Evolutionary conservation across 2,113 vertebrate genomes (phyloP).

Genomic region (Caretta caretta): DNA sequence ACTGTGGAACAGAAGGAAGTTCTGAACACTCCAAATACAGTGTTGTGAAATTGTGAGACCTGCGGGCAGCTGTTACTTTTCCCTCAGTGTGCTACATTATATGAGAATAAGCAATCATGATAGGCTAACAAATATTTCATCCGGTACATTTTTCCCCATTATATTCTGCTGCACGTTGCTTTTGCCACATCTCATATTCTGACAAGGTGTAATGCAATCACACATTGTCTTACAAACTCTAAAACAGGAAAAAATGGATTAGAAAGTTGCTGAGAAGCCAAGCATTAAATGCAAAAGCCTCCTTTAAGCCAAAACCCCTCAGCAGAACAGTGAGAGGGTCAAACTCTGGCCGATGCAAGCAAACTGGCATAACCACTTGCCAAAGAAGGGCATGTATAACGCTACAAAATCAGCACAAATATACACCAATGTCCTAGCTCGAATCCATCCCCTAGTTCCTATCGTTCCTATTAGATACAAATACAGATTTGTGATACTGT

Average conservation of each 20-base stretch:
- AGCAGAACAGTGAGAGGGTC: fast-evolving
- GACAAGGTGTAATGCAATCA: not conserved
- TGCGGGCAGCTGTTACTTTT: not conserved
- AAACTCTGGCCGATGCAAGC: not conserved
- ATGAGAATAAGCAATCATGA: fast-evolving
- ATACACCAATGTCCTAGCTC: fast-evolving
- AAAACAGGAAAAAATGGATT: not conserved
- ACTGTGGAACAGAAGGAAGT: not conserved
- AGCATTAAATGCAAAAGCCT: not conserved
- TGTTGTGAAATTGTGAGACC: not conserved
- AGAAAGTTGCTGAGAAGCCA: not conserved
- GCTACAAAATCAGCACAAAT: not conserved
- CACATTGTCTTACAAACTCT: not conserved
- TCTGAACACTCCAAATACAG: not conserved
- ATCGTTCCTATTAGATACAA: fast-evolving
- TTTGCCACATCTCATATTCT: not conserved
- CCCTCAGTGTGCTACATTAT: not conserved
- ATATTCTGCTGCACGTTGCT: not conserved
- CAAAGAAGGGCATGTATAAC: fast-evolving
- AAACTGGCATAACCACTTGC: not conserved
- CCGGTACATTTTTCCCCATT: not conserved
- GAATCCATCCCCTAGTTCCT: fast-evolving
- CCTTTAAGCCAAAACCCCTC: not conserved
- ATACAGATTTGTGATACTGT: fast-evolving
- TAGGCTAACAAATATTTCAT: fast-evolving